Evolutionary conservation across 2,797 vertebrate species (phyloP).

Genomic region (Microtus agrestis): DNA sequence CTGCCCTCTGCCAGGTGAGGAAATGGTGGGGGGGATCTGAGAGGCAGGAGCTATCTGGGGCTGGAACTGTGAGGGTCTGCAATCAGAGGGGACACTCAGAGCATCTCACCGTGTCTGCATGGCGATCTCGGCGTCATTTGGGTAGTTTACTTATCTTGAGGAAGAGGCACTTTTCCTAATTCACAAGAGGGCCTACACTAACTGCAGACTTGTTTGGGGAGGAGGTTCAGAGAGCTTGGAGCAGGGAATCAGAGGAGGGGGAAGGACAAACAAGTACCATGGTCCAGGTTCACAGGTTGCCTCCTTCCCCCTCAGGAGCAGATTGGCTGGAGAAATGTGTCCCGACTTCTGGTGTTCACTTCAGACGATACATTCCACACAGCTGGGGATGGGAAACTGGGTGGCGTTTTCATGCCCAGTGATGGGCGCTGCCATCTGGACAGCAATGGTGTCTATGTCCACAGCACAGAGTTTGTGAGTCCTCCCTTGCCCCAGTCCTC

Average conservation of each 20-base stretch:
- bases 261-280: neutral
- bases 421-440: conserved; percentile 90
- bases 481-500: neutral
- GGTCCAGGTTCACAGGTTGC: neutral
- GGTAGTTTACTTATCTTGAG: neutral
- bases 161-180: neutral
- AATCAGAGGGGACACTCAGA: neutral
- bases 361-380: conserved; percentile 91
- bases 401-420: conserved; percentile 88
- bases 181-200: neutral
- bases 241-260: neutral
- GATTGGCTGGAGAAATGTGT: conserved; percentile 90
- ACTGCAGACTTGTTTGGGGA: neutral
- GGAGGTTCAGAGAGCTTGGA: neutral
- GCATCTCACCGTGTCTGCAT: neutral
- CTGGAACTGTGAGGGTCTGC: neutral
- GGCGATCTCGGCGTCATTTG: neutral
- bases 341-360: conserved; percentile 90
- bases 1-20: conserved; percentile 89
- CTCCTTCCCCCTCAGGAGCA: conserved; percentile 81
- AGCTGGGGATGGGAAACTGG: conserved; percentile 90
- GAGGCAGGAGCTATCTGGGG: neutral
- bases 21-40: neutral
- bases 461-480: conserved; percentile 88
- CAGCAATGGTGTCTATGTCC: conserved; percentile 83